Evolutionary conservation across 2,113 vertebrate genomes (phyloP), one percentile per base, ranked within the genome.

Genomic region (Plotosus lineatus): DNA sequence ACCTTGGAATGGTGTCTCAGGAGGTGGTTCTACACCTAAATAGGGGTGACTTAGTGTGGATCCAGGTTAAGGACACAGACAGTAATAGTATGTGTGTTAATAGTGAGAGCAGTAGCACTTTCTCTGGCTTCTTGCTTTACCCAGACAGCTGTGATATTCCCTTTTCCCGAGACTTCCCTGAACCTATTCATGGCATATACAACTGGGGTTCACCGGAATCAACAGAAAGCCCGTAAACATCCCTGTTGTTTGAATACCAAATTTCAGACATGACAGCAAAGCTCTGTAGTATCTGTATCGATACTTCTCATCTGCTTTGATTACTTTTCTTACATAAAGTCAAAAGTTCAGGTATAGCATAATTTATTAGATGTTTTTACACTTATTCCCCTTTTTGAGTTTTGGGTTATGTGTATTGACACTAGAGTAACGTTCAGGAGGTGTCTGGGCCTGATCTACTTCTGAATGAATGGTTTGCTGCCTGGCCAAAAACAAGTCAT

Each of bases 81-180:
- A 89, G 53, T 65, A 94, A 93, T 3, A 91, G 92, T 74, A 85
- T 94, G 78, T 89, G 40, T 79, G 8, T 26, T 1, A 82, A 73
- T 76, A 0, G 0, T 0, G 93, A 93, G 63, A 86, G 15, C 82
- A 90, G 58, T 77, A 91, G 92, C 86, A 90, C 88, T 0, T 94
- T 94, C 86, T 87, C 90, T 0, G 92, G 92, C 9, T 90, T 85
- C 61, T 88, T 93, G 77, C 87, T 93, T 65, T 8, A 88, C 63
- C 89, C 93, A 0, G 92, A 94, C 79, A 69, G 75, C 82, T 94
- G 93, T 4, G 83, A 91, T 0, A 0, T 46, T 0, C 69, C 82
- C 2, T 0, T 79, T 19, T 79, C 31, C 80, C 44, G 85, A 75
- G 83, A 78, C 2, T 50, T 87, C 21, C 68, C 50, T 6, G 17